A percentile compares a stretch with the other conserved stretches of the same genome.
Conservation (phyloP, 2,797 vertebrate genomes). For the Sorex maritimensis region DNA sequence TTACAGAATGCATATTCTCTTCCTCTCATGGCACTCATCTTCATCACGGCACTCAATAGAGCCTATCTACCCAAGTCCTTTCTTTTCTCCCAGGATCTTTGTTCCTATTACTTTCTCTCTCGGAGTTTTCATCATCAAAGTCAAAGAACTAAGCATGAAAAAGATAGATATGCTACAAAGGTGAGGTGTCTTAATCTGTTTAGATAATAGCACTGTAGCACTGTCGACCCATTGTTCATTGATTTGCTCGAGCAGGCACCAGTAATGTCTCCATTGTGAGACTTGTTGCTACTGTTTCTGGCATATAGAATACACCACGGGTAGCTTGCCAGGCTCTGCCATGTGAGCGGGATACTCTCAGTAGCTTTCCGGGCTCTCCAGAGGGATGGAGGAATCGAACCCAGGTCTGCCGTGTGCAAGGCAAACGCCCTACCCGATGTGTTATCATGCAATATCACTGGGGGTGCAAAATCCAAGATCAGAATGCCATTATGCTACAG, state of each 20-base stretch:
- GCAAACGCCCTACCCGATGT: too few relatives aligned
- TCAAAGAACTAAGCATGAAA: not conserved
- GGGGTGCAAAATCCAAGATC: not conserved
- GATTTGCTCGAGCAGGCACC: too few relatives aligned
- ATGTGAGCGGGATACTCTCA: too few relatives aligned
- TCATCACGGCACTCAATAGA: not conserved
- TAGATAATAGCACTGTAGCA: not conserved
- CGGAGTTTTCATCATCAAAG: constrained; percentile 25
- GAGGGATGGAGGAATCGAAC: too few relatives aligned
- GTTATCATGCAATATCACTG: not conserved
- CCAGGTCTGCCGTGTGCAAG: too few relatives aligned
- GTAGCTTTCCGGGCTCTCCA: too few relatives aligned
- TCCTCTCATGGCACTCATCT: not conserved
- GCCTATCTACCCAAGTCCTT: not conserved
- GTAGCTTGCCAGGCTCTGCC: too few relatives aligned
- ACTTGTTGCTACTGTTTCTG: too few relatives aligned
- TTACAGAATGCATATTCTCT: not conserved
- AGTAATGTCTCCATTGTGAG: too few relatives aligned
- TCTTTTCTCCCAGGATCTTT: not conserved
- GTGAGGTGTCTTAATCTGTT: not conserved
- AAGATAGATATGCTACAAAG: not conserved
- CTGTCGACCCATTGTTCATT: too few relatives aligned
- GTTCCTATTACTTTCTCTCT: constrained; percentile 14
- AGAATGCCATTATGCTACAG: not conserved
- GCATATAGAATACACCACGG: too few relatives aligned